phyloP scores from a whole-genome alignment of 2,113 vertebrate genomes.

The Tragelaphus buxtoni region DNA sequence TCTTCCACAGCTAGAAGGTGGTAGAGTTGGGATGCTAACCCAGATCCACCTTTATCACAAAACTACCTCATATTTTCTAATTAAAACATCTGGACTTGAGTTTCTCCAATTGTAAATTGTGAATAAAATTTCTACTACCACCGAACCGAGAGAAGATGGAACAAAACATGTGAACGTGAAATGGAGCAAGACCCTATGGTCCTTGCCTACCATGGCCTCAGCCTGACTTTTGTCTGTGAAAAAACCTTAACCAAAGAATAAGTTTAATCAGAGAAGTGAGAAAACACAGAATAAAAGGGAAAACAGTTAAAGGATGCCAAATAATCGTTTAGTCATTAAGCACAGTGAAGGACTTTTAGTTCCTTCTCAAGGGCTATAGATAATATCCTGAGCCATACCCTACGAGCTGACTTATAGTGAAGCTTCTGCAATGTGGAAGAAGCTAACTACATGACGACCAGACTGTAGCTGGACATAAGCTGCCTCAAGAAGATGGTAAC shows the following conservation, averaged over 20 bases:
- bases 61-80: neutral
- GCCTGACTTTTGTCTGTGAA: neutral
- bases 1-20: neutral
- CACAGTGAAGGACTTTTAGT: neutral
- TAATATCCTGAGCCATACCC: neutral
- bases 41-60: neutral
- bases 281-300: neutral
- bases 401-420: neutral
- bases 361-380: neutral
- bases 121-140: neutral
- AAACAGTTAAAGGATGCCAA: neutral
- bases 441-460: neutral
- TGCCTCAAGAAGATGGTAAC: neutral
- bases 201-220: neutral
- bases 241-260: neutral
- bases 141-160: neutral
- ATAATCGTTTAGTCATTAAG: neutral
- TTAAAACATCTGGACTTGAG: neutral
- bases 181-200: neutral
- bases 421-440: neutral
- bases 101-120: neutral
- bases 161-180: neutral
- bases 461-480: neutral
- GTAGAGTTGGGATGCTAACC: neutral
- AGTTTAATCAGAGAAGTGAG: neutral